Percentiles rank a stretch among this genome's conserved stretches.
Conservation (phyloP, 2,113 vertebrate species). For the Cardinalis cardinalis region DNA sequence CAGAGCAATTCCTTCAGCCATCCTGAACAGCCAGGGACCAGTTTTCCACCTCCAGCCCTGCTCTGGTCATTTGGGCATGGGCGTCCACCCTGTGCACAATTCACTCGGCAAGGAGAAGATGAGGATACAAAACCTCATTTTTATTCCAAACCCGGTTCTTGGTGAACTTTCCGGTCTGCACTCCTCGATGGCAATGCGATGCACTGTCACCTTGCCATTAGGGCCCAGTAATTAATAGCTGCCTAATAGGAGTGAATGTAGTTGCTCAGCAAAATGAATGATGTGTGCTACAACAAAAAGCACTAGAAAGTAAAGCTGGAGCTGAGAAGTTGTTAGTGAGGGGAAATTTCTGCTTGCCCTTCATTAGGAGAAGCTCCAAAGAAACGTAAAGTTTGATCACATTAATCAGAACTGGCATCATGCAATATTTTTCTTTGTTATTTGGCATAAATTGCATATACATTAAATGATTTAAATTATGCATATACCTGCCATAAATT, state of each 20-base stretch:
- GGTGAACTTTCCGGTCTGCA: background rate
- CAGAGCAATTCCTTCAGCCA: background rate
- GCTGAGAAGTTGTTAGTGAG: constrained; percentile 37
- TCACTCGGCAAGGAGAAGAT: background rate
- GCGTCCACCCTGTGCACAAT: rapidly evolving
- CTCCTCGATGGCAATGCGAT: background rate
- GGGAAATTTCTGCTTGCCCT: constrained; percentile 61
- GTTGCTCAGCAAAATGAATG: constrained; percentile 62
- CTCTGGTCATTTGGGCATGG: background rate
- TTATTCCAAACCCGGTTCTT: background rate
- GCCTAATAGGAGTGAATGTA: constrained; percentile 46
- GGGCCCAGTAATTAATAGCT: constrained; percentile 59
- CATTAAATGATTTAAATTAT: constrained; percentile 51
- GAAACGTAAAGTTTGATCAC: constrained; percentile 36
- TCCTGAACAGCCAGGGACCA: background rate
- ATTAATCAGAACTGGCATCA: constrained; percentile 56
- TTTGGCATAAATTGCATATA: constrained; percentile 45
- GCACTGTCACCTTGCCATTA: constrained; percentile 54
- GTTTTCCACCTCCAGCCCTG: background rate
- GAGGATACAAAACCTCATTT: background rate
- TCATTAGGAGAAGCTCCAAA: constrained; percentile 66
- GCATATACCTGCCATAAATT: constrained; percentile 25
- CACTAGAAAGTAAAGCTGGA: constrained; percentile 43
- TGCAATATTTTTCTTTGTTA: constrained; percentile 39
- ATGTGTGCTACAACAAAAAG: constrained; percentile 35